Conservation (phyloP, 2,797 vertebrate species). For the Gymnoscopelus microlampas region DNA sequence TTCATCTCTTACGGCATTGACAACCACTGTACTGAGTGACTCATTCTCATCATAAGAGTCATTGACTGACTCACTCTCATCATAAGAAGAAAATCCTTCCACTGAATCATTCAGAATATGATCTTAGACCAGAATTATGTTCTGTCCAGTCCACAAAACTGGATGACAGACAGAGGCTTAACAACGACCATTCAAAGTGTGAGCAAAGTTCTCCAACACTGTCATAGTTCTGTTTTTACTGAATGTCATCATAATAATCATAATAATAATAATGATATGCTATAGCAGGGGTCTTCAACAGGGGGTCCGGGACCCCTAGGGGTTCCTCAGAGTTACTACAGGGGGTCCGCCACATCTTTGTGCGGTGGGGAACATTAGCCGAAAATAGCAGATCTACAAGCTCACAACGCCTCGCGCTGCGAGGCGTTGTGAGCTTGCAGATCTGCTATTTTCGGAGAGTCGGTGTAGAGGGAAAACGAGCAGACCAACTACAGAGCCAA, state of each 20-base stretch:
- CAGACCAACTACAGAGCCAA: too few relatives aligned
- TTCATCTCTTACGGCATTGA: slow-evolving; percentile 12
- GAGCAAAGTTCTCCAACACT: slow-evolving; percentile 42
- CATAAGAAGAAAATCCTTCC: slow-evolving; percentile 21
- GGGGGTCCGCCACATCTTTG: too few relatives aligned
- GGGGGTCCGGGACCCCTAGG: too few relatives aligned
- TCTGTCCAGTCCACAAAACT: slow-evolving; percentile 19
- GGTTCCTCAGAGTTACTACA: too few relatives aligned
- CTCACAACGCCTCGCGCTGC: too few relatives aligned
- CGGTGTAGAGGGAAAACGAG: too few relatives aligned
- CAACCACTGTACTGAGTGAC: slow-evolving; percentile 52
- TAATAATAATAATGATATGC: too few relatives aligned
- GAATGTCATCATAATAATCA: not conserved
- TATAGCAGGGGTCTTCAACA: too few relatives aligned
- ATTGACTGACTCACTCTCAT: slow-evolving; percentile 42
- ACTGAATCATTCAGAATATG: slow-evolving; percentile 5
- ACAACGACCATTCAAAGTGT: slow-evolving; percentile 29
- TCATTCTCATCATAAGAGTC: slow-evolving; percentile 33
- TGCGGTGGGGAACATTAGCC: too few relatives aligned
- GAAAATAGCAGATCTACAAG: too few relatives aligned
- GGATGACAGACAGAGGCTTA: slow-evolving; percentile 33
- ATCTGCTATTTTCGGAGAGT: too few relatives aligned
- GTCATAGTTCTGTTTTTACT: slow-evolving; percentile 6
- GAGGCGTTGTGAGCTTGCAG: too few relatives aligned
- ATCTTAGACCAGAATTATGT: slow-evolving; percentile 12